Base-by-base conservation (phyloP, 2,888 invertebrate species). In the Phyllotreta cruciferae region DNA sequence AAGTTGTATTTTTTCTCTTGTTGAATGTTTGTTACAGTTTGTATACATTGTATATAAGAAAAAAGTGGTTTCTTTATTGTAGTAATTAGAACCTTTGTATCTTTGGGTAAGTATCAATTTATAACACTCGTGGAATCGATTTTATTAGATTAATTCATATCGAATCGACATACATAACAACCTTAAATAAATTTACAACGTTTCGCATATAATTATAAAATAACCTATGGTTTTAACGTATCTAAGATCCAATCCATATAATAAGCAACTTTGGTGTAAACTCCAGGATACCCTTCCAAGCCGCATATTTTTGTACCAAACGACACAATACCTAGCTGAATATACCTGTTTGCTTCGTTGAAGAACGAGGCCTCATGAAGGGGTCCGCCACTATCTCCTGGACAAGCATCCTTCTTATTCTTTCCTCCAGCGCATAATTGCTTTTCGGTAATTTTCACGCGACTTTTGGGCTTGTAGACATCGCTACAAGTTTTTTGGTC, bases 351-450 rank as follows among this genome's bases (percentile, higher is more conserved):
- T 4, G 70, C 83, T 0, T 73, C 73, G 14, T 77, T 76, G 0
- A 77, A 70, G 0, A 77, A 77, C 0, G 81, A 80, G 0, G 82
- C 80, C 52, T 79, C 76, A 42, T 83, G 78, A 4, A 90, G 81
- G 0, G 90, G 90, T 0, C 90, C 90, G 0, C 90, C 90, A 9
- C 88, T 88, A 72, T 90, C 90, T 0, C 90, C 89, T 0, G 81
- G 79, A 70, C 90, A 90, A 0, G 89, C 87, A 74, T 89, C 89
- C 64, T 83, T 83, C 7, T 82, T 82, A 11, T 76, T 82, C 7
- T 52, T 76, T 0, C 89, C 90, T 1, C 89, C 89, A 0, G 88
- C 88, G 73, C 90, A 90, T n/a, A 90, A 73, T 72, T 87, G 86
- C 10, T 77, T 80, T 11, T 72, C 49, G 34, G 71, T 64, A 54